Percentiles rank a stretch among this genome's conserved stretches.
These are phyloP conservation scores for Poecile montanus DNA, from an alignment of 2,797 vertebrate genomes.

Conservation along the genomic window DNA sequence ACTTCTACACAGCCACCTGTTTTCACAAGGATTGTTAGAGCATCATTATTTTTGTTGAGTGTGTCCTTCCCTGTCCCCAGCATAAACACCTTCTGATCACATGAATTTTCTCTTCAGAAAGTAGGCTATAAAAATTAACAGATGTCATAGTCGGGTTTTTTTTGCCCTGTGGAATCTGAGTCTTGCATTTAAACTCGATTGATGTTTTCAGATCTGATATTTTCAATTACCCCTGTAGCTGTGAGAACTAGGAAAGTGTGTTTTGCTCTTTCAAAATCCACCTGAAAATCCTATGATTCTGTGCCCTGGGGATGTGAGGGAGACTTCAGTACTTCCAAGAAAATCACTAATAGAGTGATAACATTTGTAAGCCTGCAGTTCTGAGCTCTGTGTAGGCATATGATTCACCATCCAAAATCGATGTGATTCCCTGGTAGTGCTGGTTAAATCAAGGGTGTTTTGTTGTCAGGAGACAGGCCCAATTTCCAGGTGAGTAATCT, in stretches of 20 bases:
- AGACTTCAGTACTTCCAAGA: not conserved
- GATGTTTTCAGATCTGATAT: conserved; percentile 8
- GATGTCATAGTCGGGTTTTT: not conserved
- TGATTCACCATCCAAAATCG: not conserved
- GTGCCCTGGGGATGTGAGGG: not conserved
- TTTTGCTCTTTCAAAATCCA: conserved; percentile 2
- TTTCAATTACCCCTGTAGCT: not conserved
- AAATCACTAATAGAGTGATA: not conserved
- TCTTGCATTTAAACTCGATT: not conserved
- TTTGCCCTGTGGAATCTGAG: conserved; percentile 7
- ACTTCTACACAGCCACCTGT: not conserved
- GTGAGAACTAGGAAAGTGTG: not conserved
- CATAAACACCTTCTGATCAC: conserved; percentile 25
- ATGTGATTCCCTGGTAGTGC: conserved; percentile 11
- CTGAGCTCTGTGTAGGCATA: not conserved
- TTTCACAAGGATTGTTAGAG: not conserved
- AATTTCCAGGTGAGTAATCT: conserved; percentile 7
- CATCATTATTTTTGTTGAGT: not conserved
- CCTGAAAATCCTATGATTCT: not conserved
- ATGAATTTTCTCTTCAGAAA: not conserved
- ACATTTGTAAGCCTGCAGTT: not conserved
- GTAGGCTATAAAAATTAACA: conserved; percentile 23
- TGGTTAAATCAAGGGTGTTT: not conserved
- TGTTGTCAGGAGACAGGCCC: not conserved
- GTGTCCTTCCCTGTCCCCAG: not conserved